Evolutionary conservation across 2,113 vertebrate genomes (phyloP), one percentile per base, ranked within the genome.

Genomic region (Etheostoma spectabile): DNA sequence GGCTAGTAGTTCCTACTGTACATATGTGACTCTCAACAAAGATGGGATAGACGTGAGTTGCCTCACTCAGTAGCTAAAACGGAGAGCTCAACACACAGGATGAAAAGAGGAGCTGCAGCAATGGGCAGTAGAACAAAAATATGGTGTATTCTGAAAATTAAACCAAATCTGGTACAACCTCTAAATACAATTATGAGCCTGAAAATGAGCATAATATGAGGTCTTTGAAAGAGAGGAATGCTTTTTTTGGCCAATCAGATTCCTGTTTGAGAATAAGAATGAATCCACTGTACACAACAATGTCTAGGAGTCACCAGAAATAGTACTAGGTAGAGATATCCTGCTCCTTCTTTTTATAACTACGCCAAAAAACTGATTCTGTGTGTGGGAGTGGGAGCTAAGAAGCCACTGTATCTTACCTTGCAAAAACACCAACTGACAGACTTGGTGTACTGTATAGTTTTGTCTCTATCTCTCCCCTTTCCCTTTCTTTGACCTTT

Each of bases 401-500:
- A 60, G 12, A 66, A 51, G 16, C 42, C 30, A 42, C 30, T 24
- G 51, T n/a, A 56, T 75, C 38, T 66, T 18, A 68, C 5, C 49
- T 22, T 18, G 21, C 30, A 59, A 56, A 7, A 45, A 7, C 60
- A 48, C 33, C 16, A 45, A 57, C 33, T 15, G 33, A 73, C 71
- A 74, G 78, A 1, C 59, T 30, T 38, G 24, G 16, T 35, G 16
- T 42, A 49, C 30, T 52, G 15, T 45, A 22, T 67, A 69, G 35
- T 70, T 63, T 60, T 51, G 5, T 72, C 62, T 59, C 33, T 63
- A 46, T 82, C 56, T 76, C 51, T 57, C 13, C 5, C 33, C n/a
- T 55, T 61, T 63, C 33, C 74, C 48, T 61, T 73, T 35, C 30
- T 71, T 61, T 78, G 80, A 81, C 80, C 74, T 81, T 86, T 66